Percentiles rank a stretch among this genome's conserved stretches.
Conservation (phyloP, 2,797 vertebrate species). For the Stomatorhinus walkeri region DNA sequence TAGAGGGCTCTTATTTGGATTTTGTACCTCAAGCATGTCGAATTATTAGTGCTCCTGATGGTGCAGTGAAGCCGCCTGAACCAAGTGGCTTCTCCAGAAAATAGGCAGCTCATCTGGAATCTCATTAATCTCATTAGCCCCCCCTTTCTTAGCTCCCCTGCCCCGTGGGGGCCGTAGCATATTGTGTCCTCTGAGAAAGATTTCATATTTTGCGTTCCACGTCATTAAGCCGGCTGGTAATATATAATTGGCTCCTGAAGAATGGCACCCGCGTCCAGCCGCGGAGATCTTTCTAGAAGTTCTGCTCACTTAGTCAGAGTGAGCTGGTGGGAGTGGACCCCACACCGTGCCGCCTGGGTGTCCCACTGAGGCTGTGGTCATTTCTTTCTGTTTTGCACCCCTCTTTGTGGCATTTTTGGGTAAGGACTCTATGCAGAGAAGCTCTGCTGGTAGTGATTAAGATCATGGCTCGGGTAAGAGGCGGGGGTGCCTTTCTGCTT, state of each 20-base stretch:
- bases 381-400: neutral
- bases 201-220: neutral
- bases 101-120: neutral
- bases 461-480: slow-evolving; percentile 7
- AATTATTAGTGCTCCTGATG: neutral
- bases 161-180: neutral
- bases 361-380: neutral
- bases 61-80: neutral
- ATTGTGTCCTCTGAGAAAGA: neutral
- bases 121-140: neutral
- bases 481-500: neutral
- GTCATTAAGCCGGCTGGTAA: neutral
- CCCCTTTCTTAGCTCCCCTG: neutral
- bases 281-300: neutral
- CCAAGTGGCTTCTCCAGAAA: neutral
- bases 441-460: slow-evolving; percentile 14
- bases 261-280: neutral
- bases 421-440: neutral
- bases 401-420: neutral
- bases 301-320: neutral
- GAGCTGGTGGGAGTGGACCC: neutral
- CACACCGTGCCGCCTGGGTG: slow-evolving; percentile 3
- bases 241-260: neutral
- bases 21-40: neutral
- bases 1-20: neutral